phyloP scores from a whole-genome alignment of 2,888 invertebrate species.

The Drosophila subquinaria region DNA sequence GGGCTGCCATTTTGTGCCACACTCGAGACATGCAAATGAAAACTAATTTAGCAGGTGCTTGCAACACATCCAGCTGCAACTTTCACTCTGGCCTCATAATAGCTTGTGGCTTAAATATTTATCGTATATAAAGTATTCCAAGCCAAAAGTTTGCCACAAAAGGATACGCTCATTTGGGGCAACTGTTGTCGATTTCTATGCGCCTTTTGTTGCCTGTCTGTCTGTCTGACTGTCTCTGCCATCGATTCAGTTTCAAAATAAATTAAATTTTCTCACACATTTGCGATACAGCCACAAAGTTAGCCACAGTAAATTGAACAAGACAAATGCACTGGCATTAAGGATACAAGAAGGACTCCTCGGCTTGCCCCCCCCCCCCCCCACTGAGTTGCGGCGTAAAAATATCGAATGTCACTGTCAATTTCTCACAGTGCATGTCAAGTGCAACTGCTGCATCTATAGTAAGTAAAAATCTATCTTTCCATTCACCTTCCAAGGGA shows the following conservation, averaged over 20 bases:
- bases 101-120: constrained; percentile 3
- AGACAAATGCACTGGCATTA: constrained; percentile 69
- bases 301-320: constrained; percentile 24
- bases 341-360: constrained; percentile 10
- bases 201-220: neutral
- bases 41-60: constrained; percentile 41
- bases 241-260: constrained; percentile 73
- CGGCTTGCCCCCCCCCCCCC: neutral
- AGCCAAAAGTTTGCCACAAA: constrained; percentile 50
- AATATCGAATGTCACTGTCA: constrained; percentile 69
- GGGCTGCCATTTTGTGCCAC: constrained; percentile 40
- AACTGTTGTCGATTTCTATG: constrained; percentile 43
- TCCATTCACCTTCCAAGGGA: neutral
- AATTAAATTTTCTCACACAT: constrained; percentile 66
- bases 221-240: constrained; percentile 26
- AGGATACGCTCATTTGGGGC: constrained; percentile 41
- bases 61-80: constrained; percentile 13
- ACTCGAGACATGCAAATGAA: constrained; percentile 45
- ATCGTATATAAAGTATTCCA: neutral
- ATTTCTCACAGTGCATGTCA: constrained; percentile 71
- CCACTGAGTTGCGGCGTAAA: constrained; percentile 29
- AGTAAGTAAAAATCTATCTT: constrained; percentile 65
- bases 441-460: constrained; percentile 28
- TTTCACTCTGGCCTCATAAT: constrained; percentile 24
- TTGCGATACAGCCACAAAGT: constrained; percentile 26